Evolutionary conservation across 2,113 vertebrate genomes (phyloP).

Genomic region (Fukomys damarensis): DNA sequence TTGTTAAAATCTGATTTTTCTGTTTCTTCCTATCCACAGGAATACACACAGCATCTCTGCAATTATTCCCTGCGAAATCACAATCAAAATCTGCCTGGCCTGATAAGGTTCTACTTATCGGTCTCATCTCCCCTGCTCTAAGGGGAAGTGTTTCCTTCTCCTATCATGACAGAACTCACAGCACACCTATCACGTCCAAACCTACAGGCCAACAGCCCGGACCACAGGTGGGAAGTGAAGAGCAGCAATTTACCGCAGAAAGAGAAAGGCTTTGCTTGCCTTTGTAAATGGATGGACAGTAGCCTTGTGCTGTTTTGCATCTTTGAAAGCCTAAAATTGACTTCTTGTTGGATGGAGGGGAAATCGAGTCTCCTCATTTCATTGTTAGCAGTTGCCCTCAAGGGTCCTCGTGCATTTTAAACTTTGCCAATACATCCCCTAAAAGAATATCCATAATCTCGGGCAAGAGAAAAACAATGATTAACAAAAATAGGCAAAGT

Average conservation of each 20-base stretch:
- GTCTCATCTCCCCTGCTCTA: neutral
- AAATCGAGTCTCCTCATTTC: slow-evolving; percentile 1
- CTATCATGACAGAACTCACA: neutral
- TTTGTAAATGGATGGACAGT: slow-evolving; percentile 29
- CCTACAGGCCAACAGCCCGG: neutral
- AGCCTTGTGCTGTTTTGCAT: neutral
- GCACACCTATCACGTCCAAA: neutral
- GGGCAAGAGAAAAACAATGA: neutral
- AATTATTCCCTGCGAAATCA: slow-evolving; percentile 48
- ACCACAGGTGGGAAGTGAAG: neutral
- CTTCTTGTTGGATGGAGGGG: slow-evolving; percentile 39
- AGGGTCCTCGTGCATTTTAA: neutral
- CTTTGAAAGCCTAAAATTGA: slow-evolving; percentile 51
- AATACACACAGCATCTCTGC: neutral
- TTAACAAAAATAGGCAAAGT: neutral
- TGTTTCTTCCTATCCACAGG: neutral
- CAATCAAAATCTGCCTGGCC: neutral
- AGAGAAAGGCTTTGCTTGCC: neutral
- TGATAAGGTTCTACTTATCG: slow-evolving; percentile 34
- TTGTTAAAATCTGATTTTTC: neutral
- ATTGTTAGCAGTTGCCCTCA: neutral
- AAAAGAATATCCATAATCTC: neutral
- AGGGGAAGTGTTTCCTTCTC: neutral
- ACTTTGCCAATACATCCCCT: neutral
- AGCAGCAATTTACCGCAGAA: neutral